Base-by-base conservation (phyloP, 2,113 vertebrate genomes). In the Caloenas nicobarica region DNA sequence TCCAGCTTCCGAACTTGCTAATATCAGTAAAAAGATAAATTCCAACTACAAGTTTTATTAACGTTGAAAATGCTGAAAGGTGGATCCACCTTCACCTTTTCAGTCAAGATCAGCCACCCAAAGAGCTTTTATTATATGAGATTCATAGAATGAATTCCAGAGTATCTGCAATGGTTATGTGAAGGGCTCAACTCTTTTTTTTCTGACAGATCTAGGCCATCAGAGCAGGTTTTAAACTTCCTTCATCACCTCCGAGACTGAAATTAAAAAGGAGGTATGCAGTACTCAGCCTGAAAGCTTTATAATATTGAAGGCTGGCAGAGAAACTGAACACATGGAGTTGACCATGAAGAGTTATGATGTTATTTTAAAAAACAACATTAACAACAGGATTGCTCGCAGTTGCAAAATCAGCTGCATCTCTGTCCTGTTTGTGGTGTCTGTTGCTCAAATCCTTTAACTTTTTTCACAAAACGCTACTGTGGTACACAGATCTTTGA, bases 171-270 rank as follows among this genome's bases (percentile, higher is more conserved):
- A 40, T 13, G 36, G 72, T 90, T 88, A 73, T 61, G 19, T 81
- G 89, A 93, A 96, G 53, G 57, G 74, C 88, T 95, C 0, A 0
- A 54, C 65, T 88, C 54, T 68, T 64, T 89, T 93, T 95, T 81
- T 64, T 89, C 82, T 90, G 94, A 97, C 95, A 97, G 95, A 95
- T 96, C 91, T 95, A 91, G 95, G 97, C 34, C 90, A 97, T 78
- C 69, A 73, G 51, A 96, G 65, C 61, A 96, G 50, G 50, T 92
- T 96, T 97, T 40, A 81, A 88, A 92, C 62, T 62, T 92, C 60
- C 66, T 93, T 91, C 54, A 34, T 87, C 86, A 93, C 86, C 94
- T 89, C 50, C 2, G 11, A 94, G 90, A 88, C 70, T 77, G 72
- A 95, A 95, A 96, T 88, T 86, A 61, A 93, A 97, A 54, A 93